Evolutionary conservation across 37 sponge, comb jelly and placozoan genomes (phyloP).

Genomic region (Mnemiopsis leidyi): DNA sequence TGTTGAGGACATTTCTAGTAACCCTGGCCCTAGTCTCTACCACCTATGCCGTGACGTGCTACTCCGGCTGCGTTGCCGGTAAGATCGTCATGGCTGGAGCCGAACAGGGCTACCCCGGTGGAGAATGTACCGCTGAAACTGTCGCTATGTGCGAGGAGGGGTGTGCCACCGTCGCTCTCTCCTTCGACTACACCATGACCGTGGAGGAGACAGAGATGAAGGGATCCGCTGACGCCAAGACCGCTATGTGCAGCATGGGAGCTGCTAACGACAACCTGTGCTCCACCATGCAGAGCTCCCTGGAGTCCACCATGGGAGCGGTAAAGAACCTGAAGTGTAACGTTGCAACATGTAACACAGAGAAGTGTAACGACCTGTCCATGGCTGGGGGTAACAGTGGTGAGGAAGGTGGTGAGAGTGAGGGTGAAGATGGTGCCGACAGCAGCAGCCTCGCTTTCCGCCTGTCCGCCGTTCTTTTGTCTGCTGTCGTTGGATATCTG

Average conservation of each 20-base stretch:
- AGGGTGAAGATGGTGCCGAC: not conserved
- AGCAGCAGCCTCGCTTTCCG: not conserved
- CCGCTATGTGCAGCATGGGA: not conserved
- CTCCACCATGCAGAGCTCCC: not conserved
- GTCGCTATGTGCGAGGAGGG: not conserved
- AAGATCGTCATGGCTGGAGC: not conserved
- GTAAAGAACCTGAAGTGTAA: not conserved
- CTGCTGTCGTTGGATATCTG: not conserved
- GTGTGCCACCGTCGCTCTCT: not conserved
- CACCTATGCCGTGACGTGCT: not conserved
- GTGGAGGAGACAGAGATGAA: not conserved
- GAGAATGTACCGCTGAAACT: not conserved
- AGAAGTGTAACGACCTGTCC: not conserved
- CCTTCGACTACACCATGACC: not conserved
- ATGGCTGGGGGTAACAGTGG: not conserved
- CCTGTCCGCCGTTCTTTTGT: not conserved
- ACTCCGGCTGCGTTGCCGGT: not conserved
- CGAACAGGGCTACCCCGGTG: not conserved
- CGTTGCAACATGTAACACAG: not conserved
- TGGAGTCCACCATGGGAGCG: not conserved
- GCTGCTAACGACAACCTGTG: not conserved
- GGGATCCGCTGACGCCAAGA: not conserved
- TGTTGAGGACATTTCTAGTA: not conserved
- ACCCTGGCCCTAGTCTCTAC: not conserved
- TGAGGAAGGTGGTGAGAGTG: not conserved